Base-by-base conservation (phyloP, 2,888 invertebrate species). In the Anaspis maculata region DNA sequence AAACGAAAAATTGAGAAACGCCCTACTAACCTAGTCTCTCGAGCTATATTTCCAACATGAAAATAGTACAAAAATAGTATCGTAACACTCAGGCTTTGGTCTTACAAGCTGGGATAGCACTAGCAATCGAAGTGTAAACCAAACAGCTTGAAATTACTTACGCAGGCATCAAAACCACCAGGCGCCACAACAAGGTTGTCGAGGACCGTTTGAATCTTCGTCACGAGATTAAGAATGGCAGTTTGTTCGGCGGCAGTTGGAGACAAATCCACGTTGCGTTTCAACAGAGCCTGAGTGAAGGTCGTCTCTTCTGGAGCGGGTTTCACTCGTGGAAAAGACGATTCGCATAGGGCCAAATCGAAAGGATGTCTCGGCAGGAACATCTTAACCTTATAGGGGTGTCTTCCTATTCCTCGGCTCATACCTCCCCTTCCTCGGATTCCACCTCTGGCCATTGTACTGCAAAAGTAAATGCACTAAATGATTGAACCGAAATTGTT, bases 121-220 rank as follows among this genome's bases (percentile, higher is more conserved):
- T n/a, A n/a, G n/a, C n/a, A n/a, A n/a, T n/a, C n/a, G n/a, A n/a
- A n/a, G n/a, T n/a, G n/a, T n/a, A n/a, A n/a, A n/a, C n/a, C n/a
- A n/a, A n/a, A n/a, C n/a, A n/a, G n/a, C n/a, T n/a, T n/a, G n/a
- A n/a, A n/a, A n/a, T n/a, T n/a, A 81, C 88, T 79, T 72, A 95
- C 95, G 64, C 95, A 96, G 44, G 94, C 91, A 60, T 89, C 91
- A 58, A 96, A 94, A 41, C 81, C 83, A 15, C 90, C 92, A 0
- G 96, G 95, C 0, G 92, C 87, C 0, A 96, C 87, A 7, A 96
- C 90, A 12, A 97, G 68, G 61, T 90, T 94, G 60, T 97, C 97
- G 32, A 97, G 69, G 14, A 94, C 91, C 1, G 83, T 81, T 61
- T 94, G 92, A n/a, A 97, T 79, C 66, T 95, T 94, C 1, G 92